A percentile compares a stretch with the other conserved stretches of the same genome.
These are phyloP conservation scores for Campylorhamphus procurvoides DNA, from an alignment of 2,113 vertebrate genomes.

Conservation along the genomic window DNA sequence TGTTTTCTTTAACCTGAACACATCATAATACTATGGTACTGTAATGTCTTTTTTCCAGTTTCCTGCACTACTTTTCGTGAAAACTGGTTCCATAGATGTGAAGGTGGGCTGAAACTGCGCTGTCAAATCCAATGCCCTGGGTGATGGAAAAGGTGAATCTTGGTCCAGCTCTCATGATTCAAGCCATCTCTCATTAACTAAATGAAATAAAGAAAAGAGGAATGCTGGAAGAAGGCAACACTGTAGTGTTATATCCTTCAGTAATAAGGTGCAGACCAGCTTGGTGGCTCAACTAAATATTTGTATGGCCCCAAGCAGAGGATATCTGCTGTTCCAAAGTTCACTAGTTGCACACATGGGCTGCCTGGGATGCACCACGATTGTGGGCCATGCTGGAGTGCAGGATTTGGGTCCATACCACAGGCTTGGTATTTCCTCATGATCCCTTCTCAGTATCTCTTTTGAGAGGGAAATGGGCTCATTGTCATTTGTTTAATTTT, in stretches of 20 bases:
- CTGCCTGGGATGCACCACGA: neutral
- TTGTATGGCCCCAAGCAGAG: neutral
- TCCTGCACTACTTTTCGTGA: neutral
- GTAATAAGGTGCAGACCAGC: neutral
- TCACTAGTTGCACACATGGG: fast-evolving
- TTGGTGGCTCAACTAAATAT: neutral
- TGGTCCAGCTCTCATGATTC: neutral
- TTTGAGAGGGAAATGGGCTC: neutral
- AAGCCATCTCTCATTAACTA: neutral
- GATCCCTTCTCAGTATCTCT: neutral
- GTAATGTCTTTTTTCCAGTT: neutral
- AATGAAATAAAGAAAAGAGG: neutral
- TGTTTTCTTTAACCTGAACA: neutral
- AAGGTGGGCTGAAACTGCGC: neutral
- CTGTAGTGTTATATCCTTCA: neutral
- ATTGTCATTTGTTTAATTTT: neutral
- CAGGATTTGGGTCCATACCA: neutral
- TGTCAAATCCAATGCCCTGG: neutral
- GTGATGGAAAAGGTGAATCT: neutral
- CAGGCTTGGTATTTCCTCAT: neutral
- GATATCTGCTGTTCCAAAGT: neutral
- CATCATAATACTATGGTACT: neutral
- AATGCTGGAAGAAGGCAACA: neutral
- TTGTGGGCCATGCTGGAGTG: neutral
- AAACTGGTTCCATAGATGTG: neutral